Evolutionary conservation across 2,113 vertebrate species (phyloP).

Genomic region (Carassius gibelio): DNA sequence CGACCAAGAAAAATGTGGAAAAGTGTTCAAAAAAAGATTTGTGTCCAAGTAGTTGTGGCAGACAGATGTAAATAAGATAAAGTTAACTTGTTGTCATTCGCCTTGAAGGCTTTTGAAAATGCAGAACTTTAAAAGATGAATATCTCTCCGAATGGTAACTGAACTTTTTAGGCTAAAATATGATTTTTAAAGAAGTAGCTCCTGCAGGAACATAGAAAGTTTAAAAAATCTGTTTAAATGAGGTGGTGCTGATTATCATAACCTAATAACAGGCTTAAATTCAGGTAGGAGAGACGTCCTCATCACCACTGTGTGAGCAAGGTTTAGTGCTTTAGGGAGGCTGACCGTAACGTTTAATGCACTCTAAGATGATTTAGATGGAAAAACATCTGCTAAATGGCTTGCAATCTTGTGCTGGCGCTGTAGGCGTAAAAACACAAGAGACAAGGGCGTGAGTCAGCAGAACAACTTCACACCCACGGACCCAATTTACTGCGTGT

Average conservation of each 20-base stretch:
- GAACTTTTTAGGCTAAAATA: no score
- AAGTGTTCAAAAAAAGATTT: neutral
- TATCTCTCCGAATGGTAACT: no score
- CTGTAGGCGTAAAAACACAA: neutral
- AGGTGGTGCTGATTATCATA: neutral
- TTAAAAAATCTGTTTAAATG: no score
- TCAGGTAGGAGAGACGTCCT: neutral
- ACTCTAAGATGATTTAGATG: slow-evolving; percentile 6
- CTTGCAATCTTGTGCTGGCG: neutral
- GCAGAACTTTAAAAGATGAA: no score
- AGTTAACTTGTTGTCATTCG: no score
- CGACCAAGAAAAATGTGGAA: neutral
- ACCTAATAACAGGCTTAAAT: neutral
- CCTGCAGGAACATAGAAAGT: no score
- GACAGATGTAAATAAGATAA: neutral
- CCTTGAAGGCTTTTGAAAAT: no score
- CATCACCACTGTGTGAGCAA: neutral
- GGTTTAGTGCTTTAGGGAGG: neutral
- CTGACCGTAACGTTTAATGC: neutral
- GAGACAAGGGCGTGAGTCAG: neutral
- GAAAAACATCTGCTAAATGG: neutral
- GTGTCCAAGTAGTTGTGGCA: neutral
- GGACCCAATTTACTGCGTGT: slow-evolving; percentile 26
- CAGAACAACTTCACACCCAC: neutral
- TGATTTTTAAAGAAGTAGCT: no score